Evolutionary conservation across 1,140 invertebrate genomes (phyloP), one percentile per base, ranked within the genome.

Genomic region (Drosophila lowei): DNA sequence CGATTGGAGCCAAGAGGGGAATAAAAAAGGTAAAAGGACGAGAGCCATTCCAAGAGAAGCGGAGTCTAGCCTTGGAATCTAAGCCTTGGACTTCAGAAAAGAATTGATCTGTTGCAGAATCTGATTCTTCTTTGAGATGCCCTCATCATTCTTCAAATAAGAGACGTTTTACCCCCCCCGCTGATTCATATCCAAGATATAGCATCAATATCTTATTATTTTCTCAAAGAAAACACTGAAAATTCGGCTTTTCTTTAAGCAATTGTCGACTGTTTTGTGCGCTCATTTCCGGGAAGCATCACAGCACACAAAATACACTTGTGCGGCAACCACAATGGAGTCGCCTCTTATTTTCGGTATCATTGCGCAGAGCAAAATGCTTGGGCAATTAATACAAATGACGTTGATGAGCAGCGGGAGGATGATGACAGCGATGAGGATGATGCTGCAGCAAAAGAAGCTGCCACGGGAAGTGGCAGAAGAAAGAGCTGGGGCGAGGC

Each of bases 331-430:
- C 43, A 46, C 30, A 47, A 38, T 25, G 21, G 34, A 38, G 41
- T 61, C 41, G 34, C 34, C 44, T 18, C 74, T 77, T 61, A 79
- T 86, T 88, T 88, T 83, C 61, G 79, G 83, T 88, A 88, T 88
- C 78, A 88, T 88, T 88, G 78, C 72, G 44, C 75, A 61, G 81
- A 65, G 70, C 68, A 85, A 88, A 88, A 81, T 83, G 84, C 54
- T 74, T 65, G 78, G 83, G 83, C 75, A 88, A 88, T 88, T 88
- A 88, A 88, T 88, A 88, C 75, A 88, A 88, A 88, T 88, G 83
- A 88, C 79, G 60, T 71, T 83, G 83, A 88, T 81, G 72, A 63
- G 83, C 34, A 13, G 34, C 64, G 74, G 52, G 61, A 75, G 76
- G 76, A 77, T 85, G 77, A 66, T 48, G 55, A 25, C 9, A 43